phyloP scores from a whole-genome alignment of 2,888 invertebrate species.

The Atherix ibis region DNA sequence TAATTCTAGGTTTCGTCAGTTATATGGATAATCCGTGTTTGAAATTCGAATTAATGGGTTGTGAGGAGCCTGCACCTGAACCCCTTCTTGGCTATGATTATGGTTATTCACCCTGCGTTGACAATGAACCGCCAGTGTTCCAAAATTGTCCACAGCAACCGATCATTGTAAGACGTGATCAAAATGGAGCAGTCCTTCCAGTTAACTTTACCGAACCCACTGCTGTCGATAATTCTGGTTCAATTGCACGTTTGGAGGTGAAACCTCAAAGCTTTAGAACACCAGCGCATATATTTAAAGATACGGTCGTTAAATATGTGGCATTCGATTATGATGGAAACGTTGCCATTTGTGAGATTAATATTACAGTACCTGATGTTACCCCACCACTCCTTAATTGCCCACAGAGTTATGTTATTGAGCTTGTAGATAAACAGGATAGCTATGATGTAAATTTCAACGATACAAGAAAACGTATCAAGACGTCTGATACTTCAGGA shows the following conservation, averaged over 20 bases:
- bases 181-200: constrained; percentile 75
- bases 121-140: constrained; percentile 92
- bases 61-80: constrained; percentile 69
- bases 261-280: constrained; percentile 84
- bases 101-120: constrained; percentile 84
- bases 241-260: constrained; percentile 81
- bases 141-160: constrained; percentile 91
- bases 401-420: constrained; percentile 87
- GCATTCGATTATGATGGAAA: constrained; percentile 97
- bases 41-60: constrained; percentile 92
- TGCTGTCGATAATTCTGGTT: constrained; percentile 90
- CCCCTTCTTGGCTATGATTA: constrained; percentile 84
- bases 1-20: constrained; percentile 87
- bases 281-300: constrained; percentile 74
- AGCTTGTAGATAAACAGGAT: constrained; percentile 76
- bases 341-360: constrained; percentile 91
- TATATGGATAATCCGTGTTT: constrained; percentile 94
- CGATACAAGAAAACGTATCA: constrained; percentile 69
- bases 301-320: constrained; percentile 84
- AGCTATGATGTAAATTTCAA: constrained; percentile 85
- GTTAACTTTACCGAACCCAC: constrained; percentile 88
- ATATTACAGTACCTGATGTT: constrained; percentile 86
- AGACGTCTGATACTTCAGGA: constrained; percentile 75
- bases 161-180: constrained; percentile 73
- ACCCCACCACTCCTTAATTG: constrained; percentile 82